These are phyloP conservation scores for Sebastolobus altivelis DNA, from an alignment of 2,797 vertebrate species.

Conservation along the genomic window DNA sequence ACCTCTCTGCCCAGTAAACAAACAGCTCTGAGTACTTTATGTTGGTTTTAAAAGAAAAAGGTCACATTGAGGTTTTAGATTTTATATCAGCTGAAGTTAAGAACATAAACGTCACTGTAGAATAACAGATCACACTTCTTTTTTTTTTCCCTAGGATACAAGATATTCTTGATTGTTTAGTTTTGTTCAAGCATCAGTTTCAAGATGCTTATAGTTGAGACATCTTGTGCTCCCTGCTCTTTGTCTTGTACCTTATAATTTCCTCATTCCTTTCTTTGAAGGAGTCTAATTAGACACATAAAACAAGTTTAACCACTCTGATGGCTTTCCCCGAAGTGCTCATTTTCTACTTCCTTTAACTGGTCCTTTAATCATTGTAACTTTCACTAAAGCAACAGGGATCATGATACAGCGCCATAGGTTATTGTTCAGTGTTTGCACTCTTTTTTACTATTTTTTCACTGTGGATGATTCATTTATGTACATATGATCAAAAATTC, in stretches of 20 bases:
- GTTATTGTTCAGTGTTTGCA: neutral
- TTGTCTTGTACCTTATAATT: neutral
- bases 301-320: conserved; percentile 40
- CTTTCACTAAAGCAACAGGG: neutral
- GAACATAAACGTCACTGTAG: neutral
- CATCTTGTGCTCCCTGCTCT: neutral
- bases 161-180: neutral
- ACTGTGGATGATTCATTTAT: neutral
- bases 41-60: neutral
- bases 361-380: neutral
- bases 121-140: too few relatives aligned
- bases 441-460: neutral
- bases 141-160: neutral
- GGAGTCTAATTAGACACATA: neutral
- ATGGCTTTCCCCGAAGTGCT: conserved; percentile 32
- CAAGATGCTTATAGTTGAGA: neutral
- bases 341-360: conserved; percentile 32
- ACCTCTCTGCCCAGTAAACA: neutral
- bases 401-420: neutral
- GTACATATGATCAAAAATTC: neutral
- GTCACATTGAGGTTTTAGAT: neutral
- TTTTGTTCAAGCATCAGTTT: neutral
- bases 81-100: neutral
- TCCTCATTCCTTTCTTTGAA: conserved; percentile 43
- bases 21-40: neutral